Evolutionary conservation across 2,888 invertebrate genomes (phyloP).

Genomic region (Notocelia uddmanniana): DNA sequence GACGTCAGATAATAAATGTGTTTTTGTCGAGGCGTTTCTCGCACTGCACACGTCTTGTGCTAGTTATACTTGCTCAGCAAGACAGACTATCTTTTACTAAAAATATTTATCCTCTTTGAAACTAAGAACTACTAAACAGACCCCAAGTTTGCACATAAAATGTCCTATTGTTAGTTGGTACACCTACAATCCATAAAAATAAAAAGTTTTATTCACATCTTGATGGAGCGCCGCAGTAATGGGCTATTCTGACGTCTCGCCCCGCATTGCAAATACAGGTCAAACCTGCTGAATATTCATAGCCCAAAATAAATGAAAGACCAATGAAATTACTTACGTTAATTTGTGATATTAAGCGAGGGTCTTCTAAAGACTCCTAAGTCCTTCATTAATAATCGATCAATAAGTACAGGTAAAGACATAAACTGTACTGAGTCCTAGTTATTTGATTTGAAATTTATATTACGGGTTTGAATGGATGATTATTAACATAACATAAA

Average conservation of each 20-base stretch:
- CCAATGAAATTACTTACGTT: slow-evolving; percentile 24
- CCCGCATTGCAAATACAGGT: slow-evolving; percentile 33
- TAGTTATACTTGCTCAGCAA: too few species aligned
- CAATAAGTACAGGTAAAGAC: not conserved
- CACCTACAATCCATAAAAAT: slow-evolving; percentile 33
- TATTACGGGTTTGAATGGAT: not conserved
- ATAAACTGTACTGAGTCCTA: not conserved
- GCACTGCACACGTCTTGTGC: too few species aligned
- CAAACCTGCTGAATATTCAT: slow-evolving; percentile 39
- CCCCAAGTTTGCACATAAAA: not conserved
- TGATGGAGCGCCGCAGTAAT: slow-evolving; percentile 31
- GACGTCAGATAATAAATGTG: too few species aligned
- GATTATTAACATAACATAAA: too few species aligned
- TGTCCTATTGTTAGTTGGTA: slow-evolving; percentile 28
- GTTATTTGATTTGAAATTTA: not conserved
- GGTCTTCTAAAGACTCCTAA: not conserved
- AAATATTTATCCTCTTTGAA: not conserved
- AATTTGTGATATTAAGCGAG: slow-evolving; percentile 5
- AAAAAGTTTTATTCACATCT: slow-evolving; percentile 31
- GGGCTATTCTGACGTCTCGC: slow-evolving; percentile 20
- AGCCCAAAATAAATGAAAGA: slow-evolving; percentile 20
- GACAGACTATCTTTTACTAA: not conserved
- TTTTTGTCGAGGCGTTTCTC: too few species aligned
- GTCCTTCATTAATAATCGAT: slow-evolving; percentile 1
- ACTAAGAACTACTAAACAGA: too few species aligned